These are phyloP conservation scores for Brotula barbata DNA, from an alignment of 2,797 vertebrate genomes.

Conservation along the genomic window DNA sequence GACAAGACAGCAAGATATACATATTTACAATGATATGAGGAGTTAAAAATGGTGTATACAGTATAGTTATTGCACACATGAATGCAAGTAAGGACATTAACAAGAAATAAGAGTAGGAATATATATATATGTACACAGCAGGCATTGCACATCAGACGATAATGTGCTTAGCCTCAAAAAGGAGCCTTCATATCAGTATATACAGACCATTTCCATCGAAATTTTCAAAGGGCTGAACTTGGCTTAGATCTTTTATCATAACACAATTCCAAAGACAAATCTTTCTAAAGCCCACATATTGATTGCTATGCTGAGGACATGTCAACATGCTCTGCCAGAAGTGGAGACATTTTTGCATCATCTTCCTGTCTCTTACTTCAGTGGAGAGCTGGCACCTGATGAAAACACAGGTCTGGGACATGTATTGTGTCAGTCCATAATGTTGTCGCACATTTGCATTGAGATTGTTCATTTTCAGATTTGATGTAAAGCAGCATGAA, in stretches of 20 bases:
- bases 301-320: neutral
- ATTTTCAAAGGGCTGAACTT: slow-evolving; percentile 9
- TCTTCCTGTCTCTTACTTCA: neutral
- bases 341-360: slow-evolving; percentile 8
- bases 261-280: neutral
- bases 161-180: neutral
- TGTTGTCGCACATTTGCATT: neutral
- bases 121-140: too few species aligned
- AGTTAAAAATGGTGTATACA: too few species aligned
- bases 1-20: too few species aligned
- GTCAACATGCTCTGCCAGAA: neutral
- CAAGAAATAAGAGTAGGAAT: too few species aligned
- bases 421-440: neutral
- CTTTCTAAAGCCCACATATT: neutral
- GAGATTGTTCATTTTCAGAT: slow-evolving; percentile 1
- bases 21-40: too few species aligned
- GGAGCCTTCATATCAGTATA: neutral
- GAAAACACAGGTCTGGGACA: slow-evolving; percentile 1
- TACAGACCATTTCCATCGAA: neutral
- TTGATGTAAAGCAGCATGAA: slow-evolving; percentile 1
- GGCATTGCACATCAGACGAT: too few species aligned
- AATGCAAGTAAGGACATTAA: too few species aligned
- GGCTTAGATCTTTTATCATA: neutral
- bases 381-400: neutral
- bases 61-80: too few species aligned